Conservation (phyloP, 1,140 invertebrate genomes). For the Anoplolepis gracilipes region DNA sequence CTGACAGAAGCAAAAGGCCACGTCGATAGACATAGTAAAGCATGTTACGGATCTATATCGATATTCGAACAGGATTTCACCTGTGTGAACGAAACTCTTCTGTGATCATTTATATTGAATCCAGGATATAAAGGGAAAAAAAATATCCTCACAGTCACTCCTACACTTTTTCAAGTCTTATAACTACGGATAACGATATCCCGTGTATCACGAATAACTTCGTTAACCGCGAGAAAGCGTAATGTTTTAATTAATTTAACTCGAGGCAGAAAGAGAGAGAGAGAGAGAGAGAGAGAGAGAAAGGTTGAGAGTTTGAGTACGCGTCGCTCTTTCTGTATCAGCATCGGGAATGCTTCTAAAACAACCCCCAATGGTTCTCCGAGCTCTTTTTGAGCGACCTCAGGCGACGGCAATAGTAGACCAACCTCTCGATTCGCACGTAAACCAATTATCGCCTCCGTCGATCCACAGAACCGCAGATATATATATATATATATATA, state of each 20-base stretch:
- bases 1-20: slow-evolving; percentile 43
- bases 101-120: slow-evolving; percentile 19
- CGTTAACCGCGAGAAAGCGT: slow-evolving; percentile 32
- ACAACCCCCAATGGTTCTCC: slow-evolving; percentile 8
- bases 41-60: neutral
- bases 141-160: neutral
- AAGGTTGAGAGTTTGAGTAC: slow-evolving; percentile 10
- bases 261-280: too few species aligned
- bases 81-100: neutral
- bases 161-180: neutral
- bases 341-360: neutral
- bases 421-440: slow-evolving; percentile 13
- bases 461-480: neutral
- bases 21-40: slow-evolving; percentile 37
- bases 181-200: neutral
- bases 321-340: slow-evolving; percentile 20
- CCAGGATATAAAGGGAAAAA: neutral
- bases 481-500: neutral
- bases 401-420: neutral
- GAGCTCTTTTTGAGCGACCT: neutral
- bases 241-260: slow-evolving; percentile 62
- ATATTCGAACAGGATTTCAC: neutral
- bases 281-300: too few species aligned
- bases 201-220: neutral
- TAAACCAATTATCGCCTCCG: slow-evolving; percentile 10